Conservation (phyloP, 2,113 vertebrate species). For the Stegostoma tigrinum region DNA sequence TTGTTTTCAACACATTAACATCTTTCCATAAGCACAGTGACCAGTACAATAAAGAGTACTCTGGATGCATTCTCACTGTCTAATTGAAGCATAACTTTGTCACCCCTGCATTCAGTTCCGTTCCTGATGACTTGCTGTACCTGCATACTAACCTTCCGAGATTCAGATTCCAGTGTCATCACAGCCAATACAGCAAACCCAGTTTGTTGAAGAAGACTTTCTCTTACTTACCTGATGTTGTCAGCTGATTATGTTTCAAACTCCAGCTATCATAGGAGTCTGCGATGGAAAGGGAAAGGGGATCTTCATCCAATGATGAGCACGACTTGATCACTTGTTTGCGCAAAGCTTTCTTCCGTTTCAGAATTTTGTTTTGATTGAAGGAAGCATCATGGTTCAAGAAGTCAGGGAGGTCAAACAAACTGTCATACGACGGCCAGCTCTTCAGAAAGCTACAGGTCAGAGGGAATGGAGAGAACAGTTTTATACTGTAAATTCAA, state of each 20-base stretch:
- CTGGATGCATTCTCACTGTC: too few species aligned
- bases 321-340: constrained; percentile 46
- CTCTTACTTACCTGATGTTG: constrained; percentile 41
- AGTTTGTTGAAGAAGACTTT: not conserved
- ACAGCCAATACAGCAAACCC: not conserved
- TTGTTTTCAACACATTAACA: too few species aligned
- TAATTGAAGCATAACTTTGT: too few species aligned
- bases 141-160: too few species aligned
- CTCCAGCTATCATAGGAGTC: constrained; percentile 12
- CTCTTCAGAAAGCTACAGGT: constrained; percentile 24
- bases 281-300: constrained; percentile 39
- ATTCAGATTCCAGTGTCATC: not conserved
- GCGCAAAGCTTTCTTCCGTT: constrained; percentile 54
- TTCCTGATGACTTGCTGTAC: too few species aligned
- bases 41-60: too few species aligned
- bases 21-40: too few species aligned
- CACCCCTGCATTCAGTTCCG: too few species aligned
- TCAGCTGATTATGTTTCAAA: constrained; percentile 35
- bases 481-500: not conserved
- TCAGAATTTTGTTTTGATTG: constrained; percentile 47
- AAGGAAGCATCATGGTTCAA: constrained; percentile 37
- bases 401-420: constrained; percentile 47
- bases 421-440: constrained; percentile 57
- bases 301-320: constrained; percentile 37
- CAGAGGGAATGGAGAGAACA: not conserved